A percentile compares a stretch with the other conserved stretches of the same genome.
Conservation (phyloP, 1,140 invertebrate genomes). For the Euura lappo region DNA sequence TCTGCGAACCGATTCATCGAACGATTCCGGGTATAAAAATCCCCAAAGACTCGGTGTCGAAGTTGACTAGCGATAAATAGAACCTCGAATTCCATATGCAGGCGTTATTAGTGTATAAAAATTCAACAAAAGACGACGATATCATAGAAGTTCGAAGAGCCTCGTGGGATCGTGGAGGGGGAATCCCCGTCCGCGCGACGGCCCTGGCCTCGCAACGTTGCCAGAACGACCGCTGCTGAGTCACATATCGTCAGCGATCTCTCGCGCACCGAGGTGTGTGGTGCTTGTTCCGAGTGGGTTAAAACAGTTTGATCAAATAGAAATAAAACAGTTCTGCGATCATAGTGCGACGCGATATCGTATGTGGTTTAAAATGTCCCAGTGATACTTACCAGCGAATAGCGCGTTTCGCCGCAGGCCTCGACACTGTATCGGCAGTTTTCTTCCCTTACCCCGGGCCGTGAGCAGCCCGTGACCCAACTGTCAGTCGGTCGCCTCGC, state of each 20-base stretch:
- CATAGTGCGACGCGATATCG: background rate
- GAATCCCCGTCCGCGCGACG: conserved; percentile 24
- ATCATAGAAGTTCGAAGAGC: background rate
- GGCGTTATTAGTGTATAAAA: background rate
- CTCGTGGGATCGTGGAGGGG: conserved; percentile 22
- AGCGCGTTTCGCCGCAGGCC: no score
- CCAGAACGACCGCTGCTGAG: conserved; percentile 41
- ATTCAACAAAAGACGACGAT: no score
- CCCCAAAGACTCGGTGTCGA: no score
- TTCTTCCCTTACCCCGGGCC: no score
- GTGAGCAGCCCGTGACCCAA: no score
- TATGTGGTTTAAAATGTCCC: no score
- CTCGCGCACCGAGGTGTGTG: background rate
- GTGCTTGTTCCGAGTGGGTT: background rate
- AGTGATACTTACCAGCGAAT: no score
- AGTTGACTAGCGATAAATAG: background rate
- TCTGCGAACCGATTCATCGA: background rate
- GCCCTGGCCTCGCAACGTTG: conserved; percentile 40
- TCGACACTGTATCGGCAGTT: no score
- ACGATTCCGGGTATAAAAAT: conserved; percentile 20
- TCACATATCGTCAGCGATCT: conserved; percentile 47
- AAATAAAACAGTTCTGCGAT: background rate
- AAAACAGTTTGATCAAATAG: no score
- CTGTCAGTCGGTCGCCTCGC: no score
- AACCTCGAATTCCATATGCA: conserved; percentile 27